Conservation (phyloP, 2,888 invertebrate genomes). For the Craniophora ligustri region DNA sequence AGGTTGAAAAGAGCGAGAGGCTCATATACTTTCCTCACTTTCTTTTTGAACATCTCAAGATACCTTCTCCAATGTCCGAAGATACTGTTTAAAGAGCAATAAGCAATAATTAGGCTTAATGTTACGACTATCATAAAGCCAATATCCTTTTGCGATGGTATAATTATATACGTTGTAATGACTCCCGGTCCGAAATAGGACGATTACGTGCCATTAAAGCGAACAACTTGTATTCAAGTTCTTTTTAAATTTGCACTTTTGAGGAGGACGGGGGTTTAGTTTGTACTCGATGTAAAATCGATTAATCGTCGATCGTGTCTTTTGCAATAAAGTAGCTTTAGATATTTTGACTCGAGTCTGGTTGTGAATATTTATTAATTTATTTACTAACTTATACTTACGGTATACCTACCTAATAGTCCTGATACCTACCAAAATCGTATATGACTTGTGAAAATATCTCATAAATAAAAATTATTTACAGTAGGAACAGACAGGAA, state of each 20-base stretch:
- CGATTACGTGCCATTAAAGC: constrained; percentile 12
- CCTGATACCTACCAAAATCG: too few relatives aligned
- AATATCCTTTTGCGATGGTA: constrained; percentile 10
- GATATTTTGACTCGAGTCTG: too few relatives aligned
- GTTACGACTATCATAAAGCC: constrained; percentile 5
- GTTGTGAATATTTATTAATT: too few relatives aligned
- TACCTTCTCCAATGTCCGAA: background rate
- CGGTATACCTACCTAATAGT: too few relatives aligned
- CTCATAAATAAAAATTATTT: too few relatives aligned
- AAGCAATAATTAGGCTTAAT: constrained; percentile 16
- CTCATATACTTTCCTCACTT: background rate
- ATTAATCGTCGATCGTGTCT: background rate
- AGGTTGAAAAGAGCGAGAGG: background rate
- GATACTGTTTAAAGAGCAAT: constrained; percentile 12
- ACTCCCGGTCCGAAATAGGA: constrained; percentile 14
- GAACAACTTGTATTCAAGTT: background rate
- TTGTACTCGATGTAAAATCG: background rate
- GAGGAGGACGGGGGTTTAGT: background rate
- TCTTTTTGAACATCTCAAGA: background rate
- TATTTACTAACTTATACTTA: too few relatives aligned
- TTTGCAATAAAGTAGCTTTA: background rate
- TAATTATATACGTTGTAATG: constrained; percentile 31
- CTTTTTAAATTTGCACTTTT: constrained; percentile 3
- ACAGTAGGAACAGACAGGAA: too few relatives aligned
- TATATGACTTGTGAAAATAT: too few relatives aligned